These are phyloP conservation scores for Mantis religiosa DNA, from an alignment of 2,888 invertebrate genomes.

Conservation along the genomic window DNA sequence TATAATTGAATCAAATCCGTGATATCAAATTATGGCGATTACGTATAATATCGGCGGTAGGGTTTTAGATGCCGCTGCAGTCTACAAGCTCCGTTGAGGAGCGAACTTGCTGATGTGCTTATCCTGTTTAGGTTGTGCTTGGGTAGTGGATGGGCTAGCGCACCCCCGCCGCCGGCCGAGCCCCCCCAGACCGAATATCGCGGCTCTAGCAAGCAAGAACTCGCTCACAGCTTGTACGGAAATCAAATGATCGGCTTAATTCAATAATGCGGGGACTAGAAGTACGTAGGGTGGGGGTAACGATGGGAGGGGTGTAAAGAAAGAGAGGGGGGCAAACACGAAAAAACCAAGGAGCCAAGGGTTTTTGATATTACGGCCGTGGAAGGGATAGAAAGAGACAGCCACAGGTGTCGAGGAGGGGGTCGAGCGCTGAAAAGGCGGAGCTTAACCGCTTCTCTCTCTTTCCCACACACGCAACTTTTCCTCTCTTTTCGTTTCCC, in stretches of 20 bases:
- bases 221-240: slow-evolving; percentile 48
- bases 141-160: background rate
- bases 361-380: slow-evolving; percentile 1
- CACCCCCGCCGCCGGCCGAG: background rate
- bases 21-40: slow-evolving; percentile 50
- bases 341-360: background rate
- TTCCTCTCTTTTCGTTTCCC: background rate
- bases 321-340: slow-evolving; percentile 37
- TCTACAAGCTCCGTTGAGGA: slow-evolving; percentile 2
- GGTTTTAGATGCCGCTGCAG: slow-evolving; percentile 38
- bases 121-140: slow-evolving; percentile 1
- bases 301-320: slow-evolving; percentile 45
- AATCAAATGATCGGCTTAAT: slow-evolving; percentile 75
- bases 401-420: slow-evolving; percentile 38
- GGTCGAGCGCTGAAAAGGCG: slow-evolving; percentile 3
- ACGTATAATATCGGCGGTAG: slow-evolving; percentile 43
- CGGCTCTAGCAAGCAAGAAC: slow-evolving; percentile 12
- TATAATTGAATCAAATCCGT: slow-evolving; percentile 44
- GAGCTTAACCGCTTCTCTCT: background rate
- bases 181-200: background rate
- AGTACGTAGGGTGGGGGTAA: slow-evolving; percentile 29
- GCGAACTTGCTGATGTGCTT: slow-evolving; percentile 9
- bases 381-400: slow-evolving; percentile 1
- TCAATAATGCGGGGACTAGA: slow-evolving; percentile 57
- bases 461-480: background rate